A percentile compares a stretch with the other conserved stretches of the same genome.
Conservation (phyloP, 2,888 invertebrate genomes). For the Aromia moschata region DNA sequence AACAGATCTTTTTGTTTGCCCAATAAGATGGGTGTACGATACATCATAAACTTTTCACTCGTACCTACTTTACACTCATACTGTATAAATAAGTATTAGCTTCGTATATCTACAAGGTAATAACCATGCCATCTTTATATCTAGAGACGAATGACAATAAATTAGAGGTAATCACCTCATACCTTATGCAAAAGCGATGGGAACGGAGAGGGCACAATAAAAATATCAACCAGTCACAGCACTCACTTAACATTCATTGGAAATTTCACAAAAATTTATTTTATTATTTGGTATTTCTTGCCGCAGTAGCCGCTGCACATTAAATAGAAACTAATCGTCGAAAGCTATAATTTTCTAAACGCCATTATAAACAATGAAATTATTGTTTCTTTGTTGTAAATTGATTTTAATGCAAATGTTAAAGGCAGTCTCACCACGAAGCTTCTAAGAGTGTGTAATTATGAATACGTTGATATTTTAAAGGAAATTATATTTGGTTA, state of each 20-base stretch:
- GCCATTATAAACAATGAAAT: slow-evolving; percentile 9
- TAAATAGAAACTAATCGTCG: slow-evolving; percentile 14
- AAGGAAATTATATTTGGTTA: no score
- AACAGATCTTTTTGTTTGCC: no score
- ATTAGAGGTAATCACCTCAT: slow-evolving; percentile 9
- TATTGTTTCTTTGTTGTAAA: slow-evolving; percentile 19
- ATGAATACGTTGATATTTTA: slow-evolving; percentile 5
- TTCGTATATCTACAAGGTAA: no score
- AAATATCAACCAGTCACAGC: slow-evolving; percentile 4
- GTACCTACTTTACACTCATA: no score
- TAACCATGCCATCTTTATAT: no score
- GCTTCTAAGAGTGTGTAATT: neutral
- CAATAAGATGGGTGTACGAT: no score
- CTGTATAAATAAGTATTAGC: no score
- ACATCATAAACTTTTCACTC: no score
- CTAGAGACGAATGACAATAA: slow-evolving; percentile 13
- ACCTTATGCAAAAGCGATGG: slow-evolving; percentile 20
- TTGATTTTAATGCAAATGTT: slow-evolving; percentile 23
- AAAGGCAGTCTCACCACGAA: slow-evolving; percentile 1
- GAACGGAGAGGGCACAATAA: slow-evolving; percentile 4
- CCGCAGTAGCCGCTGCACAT: slow-evolving; percentile 17
- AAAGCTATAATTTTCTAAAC: slow-evolving; percentile 5
- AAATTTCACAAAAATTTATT: slow-evolving; percentile 21
- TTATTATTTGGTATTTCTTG: slow-evolving; percentile 19
- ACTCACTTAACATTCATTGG: slow-evolving; percentile 22